phyloP scores from a whole-genome alignment of 2,113 vertebrate genomes.

The Otis tarda region DNA sequence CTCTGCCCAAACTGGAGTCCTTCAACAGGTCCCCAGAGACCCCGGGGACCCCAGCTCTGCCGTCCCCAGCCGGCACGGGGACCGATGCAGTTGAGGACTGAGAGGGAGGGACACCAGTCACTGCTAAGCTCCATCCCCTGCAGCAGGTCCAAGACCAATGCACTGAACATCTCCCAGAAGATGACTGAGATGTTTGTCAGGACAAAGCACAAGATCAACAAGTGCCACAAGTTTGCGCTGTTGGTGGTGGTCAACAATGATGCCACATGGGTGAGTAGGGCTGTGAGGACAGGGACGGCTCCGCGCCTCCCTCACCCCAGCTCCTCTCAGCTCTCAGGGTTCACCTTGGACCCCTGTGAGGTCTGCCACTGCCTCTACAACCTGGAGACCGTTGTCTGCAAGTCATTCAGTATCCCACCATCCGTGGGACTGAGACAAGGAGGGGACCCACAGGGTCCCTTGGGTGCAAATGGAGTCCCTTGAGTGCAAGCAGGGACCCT shows the following conservation, averaged over 20 bases:
- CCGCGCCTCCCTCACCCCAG: neutral
- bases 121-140: rapidly evolving
- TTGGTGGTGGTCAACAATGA: constrained; percentile 90
- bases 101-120: neutral
- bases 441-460: neutral
- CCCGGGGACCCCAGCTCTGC: neutral
- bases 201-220: constrained; percentile 96
- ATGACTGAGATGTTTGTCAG: constrained; percentile 99
- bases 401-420: constrained; percentile 90
- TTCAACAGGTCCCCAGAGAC: constrained; percentile 83
- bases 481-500: rapidly evolving
- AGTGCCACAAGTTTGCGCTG: constrained; percentile 91
- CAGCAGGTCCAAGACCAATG: constrained; percentile 88
- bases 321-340: constrained; percentile 86
- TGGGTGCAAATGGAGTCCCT: neutral
- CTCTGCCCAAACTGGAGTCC: constrained; percentile 89
- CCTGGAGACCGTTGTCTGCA: constrained; percentile 90
- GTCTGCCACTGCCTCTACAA: constrained; percentile 96
- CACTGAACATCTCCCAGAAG: constrained; percentile 94
- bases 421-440: neutral
- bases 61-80: neutral
- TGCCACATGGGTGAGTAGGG: constrained; percentile 86
- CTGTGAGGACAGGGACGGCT: rapidly evolving
- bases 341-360: constrained; percentile 93
- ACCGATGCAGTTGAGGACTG: too few species aligned